Base-by-base conservation (phyloP, 2,113 vertebrate genomes). In the Haemorhous mexicanus region DNA sequence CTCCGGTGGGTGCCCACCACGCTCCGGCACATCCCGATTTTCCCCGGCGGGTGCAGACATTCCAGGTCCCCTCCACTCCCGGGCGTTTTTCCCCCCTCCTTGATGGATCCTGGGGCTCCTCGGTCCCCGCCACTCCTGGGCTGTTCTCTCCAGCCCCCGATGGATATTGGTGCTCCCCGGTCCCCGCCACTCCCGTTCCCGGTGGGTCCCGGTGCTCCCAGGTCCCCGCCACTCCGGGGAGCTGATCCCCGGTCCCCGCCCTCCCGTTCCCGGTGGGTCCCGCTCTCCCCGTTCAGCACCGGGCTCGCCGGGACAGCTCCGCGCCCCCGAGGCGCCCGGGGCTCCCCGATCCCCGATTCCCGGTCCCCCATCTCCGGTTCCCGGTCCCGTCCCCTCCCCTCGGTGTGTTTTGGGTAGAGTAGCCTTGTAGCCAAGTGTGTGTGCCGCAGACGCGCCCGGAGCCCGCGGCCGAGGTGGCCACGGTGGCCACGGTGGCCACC, bases 351-450 rank as follows among this genome's bases (percentile, higher is more conserved):
- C 15, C 41, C 21, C 9, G 5, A 2, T 20, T 8, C 37, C 37
- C 13, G 2, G 0, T 5, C 10, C 44, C 22, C 44, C 4, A 1
- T 30, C 13, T 14, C 43, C 28, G 5, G 7, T 32, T 7, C 39
- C 27, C 58, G 7, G 1, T 9, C 44, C 33, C 55, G 10, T 17
- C 13, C 56, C 33, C 11, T 26, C 15, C n/a, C n/a, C 39, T 68
- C 69, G 79, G 72, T 91, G 88, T 95, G 88, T 89, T 27, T 82
- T 82, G 91, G 94, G 49, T 93, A 93, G 94, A 93, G 84, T 93
- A 93, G 94, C 88, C 46, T 67, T 64, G 94, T 95, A 95, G 88
- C 91, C 76, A 78, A 58, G 70, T 74, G 70, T 74, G 4, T 58
- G 70, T 44, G 70, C 52, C 70, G 69, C 69, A 73, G 69, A 16